Evolutionary conservation across 2,113 vertebrate species (phyloP).

Genomic region (Fregata magnificens): DNA sequence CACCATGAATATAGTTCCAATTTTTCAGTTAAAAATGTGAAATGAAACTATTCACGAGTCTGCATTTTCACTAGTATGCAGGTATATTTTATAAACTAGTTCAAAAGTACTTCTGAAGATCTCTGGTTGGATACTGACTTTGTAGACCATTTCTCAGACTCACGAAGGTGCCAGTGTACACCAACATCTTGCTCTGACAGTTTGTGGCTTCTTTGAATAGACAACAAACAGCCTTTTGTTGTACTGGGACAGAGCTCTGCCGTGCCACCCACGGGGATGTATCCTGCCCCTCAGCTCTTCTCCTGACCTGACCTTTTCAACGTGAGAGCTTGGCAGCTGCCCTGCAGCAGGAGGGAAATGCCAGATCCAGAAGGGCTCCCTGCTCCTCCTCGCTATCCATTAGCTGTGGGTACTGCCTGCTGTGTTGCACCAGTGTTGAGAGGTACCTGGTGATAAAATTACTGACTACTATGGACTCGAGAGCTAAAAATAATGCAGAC

Average conservation of each 20-base stretch:
- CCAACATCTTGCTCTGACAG: neutral
- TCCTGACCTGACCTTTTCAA: neutral
- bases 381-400: neutral
- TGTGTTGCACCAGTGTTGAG: neutral
- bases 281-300: neutral
- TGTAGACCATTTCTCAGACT: neutral
- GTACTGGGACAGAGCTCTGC: neutral
- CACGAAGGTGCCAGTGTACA: fast-evolving
- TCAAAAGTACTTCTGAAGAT: neutral
- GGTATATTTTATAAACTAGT: neutral
- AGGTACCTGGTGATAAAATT: neutral
- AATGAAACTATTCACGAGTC: neutral
- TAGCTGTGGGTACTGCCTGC: neutral
- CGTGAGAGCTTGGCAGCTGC: neutral
- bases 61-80: neutral
- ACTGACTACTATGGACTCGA: neutral
- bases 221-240: neutral
- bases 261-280: fast-evolving
- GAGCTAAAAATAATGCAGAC: neutral
- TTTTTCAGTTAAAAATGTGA: neutral
- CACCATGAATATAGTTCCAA: neutral
- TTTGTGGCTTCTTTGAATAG: neutral
- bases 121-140: neutral
- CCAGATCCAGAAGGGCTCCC: neutral
- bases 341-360: neutral